These are phyloP conservation scores for Ennomos quercinarius DNA, from an alignment of 2,888 invertebrate genomes.

Conservation along the genomic window DNA sequence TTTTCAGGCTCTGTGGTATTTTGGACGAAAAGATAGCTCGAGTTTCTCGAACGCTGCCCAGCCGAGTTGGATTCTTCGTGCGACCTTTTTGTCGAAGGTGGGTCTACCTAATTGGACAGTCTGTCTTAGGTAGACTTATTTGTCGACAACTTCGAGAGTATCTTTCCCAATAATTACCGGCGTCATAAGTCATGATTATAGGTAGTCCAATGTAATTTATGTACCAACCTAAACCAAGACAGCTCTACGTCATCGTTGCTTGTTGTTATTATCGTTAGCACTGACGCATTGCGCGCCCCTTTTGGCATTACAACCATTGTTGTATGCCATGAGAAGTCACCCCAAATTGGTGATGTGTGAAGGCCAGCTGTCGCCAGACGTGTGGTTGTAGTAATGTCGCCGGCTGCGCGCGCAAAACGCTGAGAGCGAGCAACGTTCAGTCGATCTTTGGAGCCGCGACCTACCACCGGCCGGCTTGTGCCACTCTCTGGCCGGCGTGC, in stretches of 20 bases:
- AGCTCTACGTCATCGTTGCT: background rate
- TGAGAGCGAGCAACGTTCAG: conserved; percentile 50
- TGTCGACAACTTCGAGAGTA: too few species aligned
- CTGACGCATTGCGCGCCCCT: conserved; percentile 20
- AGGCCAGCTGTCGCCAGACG: conserved; percentile 48
- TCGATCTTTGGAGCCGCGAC: conserved; percentile 76
- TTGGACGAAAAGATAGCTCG: too few species aligned
- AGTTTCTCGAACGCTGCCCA: too few species aligned
- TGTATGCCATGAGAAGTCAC: conserved; percentile 37
- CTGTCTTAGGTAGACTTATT: too few species aligned
- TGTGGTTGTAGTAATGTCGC: conserved; percentile 56
- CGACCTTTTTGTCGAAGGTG: too few species aligned
- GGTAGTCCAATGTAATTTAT: too few species aligned
- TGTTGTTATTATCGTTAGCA: background rate
- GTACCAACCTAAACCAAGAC: too few species aligned
- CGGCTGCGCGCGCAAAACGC: conserved; percentile 60
- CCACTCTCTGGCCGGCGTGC: conserved; percentile 46
- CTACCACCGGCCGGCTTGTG: conserved; percentile 59
- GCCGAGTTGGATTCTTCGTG: too few species aligned
- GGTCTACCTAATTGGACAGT: too few species aligned
- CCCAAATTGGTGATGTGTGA: conserved; percentile 46
- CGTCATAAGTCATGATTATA: too few species aligned
- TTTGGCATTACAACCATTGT: conserved; percentile 27
- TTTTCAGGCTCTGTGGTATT: too few species aligned
- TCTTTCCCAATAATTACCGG: too few species aligned